These are phyloP conservation scores for Caenorhabditis parvicauda DNA, from an alignment of 2,888 invertebrate species.

Conservation along the genomic window DNA sequence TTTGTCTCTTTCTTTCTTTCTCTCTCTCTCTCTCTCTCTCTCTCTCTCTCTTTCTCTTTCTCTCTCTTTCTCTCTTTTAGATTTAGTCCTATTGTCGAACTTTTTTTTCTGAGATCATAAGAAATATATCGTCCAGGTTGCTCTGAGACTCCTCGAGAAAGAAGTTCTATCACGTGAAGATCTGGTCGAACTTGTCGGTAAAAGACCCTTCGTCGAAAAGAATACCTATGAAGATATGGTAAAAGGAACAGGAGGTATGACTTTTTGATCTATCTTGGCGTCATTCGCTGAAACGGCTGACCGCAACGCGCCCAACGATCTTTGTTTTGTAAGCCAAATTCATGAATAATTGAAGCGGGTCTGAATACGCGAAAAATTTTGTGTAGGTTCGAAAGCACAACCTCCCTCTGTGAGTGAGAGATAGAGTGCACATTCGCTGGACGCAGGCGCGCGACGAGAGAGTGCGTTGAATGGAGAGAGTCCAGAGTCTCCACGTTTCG, in stretches of 20 bases:
- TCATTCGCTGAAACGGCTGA: neutral
- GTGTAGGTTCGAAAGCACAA: too few species aligned
- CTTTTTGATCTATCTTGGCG: neutral
- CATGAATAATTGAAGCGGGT: too few species aligned
- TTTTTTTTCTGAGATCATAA: neutral
- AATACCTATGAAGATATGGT: slow-evolving; percentile 99
- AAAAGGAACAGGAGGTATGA: slow-evolving; percentile 74
- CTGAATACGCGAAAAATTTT: too few species aligned
- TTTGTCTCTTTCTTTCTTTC: neutral
- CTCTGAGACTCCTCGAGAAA: slow-evolving; percentile 83
- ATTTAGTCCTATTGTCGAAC: neutral
- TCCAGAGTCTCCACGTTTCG: too few species aligned
- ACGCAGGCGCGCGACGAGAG: too few species aligned
- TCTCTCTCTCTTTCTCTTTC: neutral
- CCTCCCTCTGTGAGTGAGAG: too few species aligned
- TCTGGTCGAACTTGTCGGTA: slow-evolving; percentile 92
- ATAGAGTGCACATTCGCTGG: too few species aligned
- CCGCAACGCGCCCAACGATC: too few species aligned
- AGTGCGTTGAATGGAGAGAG: too few species aligned
- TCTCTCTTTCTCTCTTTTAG: too few species aligned
- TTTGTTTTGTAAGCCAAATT: too few species aligned
- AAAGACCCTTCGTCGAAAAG: slow-evolving; percentile 93
- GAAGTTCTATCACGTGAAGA: slow-evolving; percentile 93
- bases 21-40: too few species aligned
- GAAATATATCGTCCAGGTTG: slow-evolving; percentile 71